These are phyloP conservation scores for Nesogale talazaci DNA, from an alignment of 2,113 vertebrate genomes.

Conservation along the genomic window DNA sequence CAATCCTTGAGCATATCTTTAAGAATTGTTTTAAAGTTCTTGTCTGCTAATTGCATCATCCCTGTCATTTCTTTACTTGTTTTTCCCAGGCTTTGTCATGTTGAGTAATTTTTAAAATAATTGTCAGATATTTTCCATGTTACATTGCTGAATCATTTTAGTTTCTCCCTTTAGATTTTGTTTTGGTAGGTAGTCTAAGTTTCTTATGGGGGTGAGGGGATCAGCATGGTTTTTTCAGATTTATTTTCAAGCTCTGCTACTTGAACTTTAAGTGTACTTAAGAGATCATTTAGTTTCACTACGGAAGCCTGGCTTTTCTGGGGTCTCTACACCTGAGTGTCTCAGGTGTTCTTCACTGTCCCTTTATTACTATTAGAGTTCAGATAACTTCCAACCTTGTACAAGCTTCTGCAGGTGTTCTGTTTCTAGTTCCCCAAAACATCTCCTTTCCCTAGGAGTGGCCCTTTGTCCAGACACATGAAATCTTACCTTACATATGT, in stretches of 20 bases:
- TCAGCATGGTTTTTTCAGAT: neutral
- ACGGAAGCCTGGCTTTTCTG: neutral
- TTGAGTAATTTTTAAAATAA: neutral
- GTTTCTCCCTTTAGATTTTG: neutral
- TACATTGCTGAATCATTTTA: neutral
- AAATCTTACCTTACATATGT: neutral
- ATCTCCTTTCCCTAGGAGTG: neutral
- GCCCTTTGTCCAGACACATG: neutral
- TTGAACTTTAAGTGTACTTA: neutral
- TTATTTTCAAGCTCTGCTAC: slow-evolving; percentile 1
- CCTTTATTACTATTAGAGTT: neutral
- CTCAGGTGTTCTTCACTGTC: neutral
- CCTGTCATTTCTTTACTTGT: neutral
- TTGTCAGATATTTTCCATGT: neutral
- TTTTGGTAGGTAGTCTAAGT: neutral
- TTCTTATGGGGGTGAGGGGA: neutral
- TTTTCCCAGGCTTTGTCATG: neutral
- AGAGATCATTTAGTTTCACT: neutral
- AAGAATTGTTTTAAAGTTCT: neutral
- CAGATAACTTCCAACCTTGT: neutral
- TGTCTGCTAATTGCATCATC: neutral
- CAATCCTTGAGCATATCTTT: neutral
- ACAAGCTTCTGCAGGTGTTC: neutral
- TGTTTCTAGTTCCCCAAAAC: neutral
- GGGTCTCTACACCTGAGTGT: neutral